phyloP scores from a whole-genome alignment of 2,888 invertebrate genomes.

The Scaptomyza caliginosa region DNA sequence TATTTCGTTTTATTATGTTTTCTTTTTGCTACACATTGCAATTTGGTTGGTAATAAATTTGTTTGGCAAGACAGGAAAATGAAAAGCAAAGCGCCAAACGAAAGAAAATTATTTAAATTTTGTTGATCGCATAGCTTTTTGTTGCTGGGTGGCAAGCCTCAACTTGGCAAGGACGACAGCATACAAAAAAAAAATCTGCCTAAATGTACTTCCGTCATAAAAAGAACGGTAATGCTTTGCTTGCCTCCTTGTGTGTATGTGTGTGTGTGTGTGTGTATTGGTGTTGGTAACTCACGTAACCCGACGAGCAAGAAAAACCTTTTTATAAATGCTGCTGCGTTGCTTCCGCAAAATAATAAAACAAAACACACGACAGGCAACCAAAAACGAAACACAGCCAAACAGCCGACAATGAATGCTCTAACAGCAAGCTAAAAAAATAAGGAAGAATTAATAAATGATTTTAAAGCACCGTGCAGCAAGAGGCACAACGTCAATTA shows the following conservation, averaged over 20 bases:
- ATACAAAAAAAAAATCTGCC: conserved; percentile 72
- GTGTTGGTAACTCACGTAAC: conserved; percentile 60
- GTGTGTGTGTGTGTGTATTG: conserved; percentile 16
- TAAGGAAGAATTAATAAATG: conserved; percentile 25
- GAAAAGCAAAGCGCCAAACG: conserved; percentile 47
- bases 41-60: conserved; percentile 70
- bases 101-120: conserved; percentile 68
- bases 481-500: conserved; percentile 15
- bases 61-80: conserved; percentile 57
- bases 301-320: conserved; percentile 72
- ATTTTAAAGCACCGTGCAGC: conserved; percentile 11
- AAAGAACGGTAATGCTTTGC: conserved; percentile 68
- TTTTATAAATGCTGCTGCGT: conserved; percentile 69
- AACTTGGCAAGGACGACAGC: conserved; percentile 28
- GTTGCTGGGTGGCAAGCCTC: conserved; percentile 18
- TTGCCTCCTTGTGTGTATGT: conserved; percentile 5
- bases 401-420: conserved; percentile 31
- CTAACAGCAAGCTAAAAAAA: conserved; percentile 11
- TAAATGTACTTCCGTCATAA: conserved; percentile 79
- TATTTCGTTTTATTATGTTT: conserved; percentile 37
- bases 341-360: conserved; percentile 74
- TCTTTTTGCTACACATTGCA: conserved; percentile 33
- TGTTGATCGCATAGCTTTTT: conserved; percentile 41
- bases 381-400: conserved; percentile 1
- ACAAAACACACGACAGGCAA: conserved; percentile 47